Percentiles rank a stretch among this genome's conserved stretches.
phyloP scores from a whole-genome alignment of 2,113 vertebrate genomes.

The Hipposideros armiger region DNA sequence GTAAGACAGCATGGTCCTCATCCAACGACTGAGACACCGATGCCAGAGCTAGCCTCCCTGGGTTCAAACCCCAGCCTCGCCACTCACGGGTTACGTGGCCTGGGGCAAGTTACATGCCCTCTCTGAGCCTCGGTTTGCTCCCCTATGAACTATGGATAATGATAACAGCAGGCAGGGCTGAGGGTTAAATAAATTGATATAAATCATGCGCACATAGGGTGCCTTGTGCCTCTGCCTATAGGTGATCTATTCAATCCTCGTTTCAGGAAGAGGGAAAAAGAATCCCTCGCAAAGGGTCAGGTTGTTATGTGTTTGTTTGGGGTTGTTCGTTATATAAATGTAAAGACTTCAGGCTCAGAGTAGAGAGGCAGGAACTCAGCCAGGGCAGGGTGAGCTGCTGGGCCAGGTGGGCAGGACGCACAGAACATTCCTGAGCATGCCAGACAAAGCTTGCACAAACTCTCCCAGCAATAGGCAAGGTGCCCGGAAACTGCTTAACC shows the following conservation, averaged over 20 bases:
- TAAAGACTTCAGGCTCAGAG: neutral
- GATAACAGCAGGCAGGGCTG: accelerated
- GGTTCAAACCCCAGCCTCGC: neutral
- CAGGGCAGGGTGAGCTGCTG: neutral
- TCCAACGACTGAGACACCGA: accelerated
- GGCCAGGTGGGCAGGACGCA: neutral
- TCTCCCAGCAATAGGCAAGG: neutral
- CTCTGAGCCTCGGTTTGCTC: neutral
- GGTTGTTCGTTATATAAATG: neutral
- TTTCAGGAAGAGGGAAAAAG: neutral
- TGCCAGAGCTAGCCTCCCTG: neutral
- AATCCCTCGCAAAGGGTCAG: neutral
- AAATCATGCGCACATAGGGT: neutral
- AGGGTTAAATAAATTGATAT: too few relatives aligned
- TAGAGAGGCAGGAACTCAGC: neutral
- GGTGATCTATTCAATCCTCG: neutral
- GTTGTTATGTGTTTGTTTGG: neutral
- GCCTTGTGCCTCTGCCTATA: neutral
- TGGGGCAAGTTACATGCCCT: neutral
- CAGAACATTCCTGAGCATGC: neutral
- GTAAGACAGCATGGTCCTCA: neutral
- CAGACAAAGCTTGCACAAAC: neutral
- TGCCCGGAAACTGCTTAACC: neutral
- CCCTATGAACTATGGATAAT: neutral
- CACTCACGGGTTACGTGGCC: neutral